Evolutionary conservation across 2,888 invertebrate genomes (phyloP), one percentile per base, ranked within the genome.

Genomic region (Branchinecta sandiegonensis): DNA sequence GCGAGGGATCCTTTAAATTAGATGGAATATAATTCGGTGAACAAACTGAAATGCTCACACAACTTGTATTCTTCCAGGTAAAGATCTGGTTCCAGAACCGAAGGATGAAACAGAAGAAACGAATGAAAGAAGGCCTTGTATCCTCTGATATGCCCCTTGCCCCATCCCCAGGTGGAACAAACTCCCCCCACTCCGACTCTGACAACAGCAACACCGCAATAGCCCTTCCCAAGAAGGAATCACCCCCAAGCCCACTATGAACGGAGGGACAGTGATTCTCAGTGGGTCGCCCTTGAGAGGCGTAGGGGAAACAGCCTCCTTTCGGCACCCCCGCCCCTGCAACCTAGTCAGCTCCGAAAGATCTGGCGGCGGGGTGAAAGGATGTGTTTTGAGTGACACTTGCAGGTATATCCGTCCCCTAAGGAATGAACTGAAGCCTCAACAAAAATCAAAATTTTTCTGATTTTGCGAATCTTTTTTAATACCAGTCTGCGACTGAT

Each of bases 81-180:
- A 94, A 95, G 80, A 95, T 96, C 74, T 96, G 96, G 96, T 97
- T 97, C 78, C 97, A 99, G 79, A 97, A 97, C 78, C 83, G 97
- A 73, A 83, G 97, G 74, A 97, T 97, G 96, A 97, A 97, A 78
- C 94, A 94, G 77, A 95, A 95, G 83, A 95, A 96, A 77, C 83
- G 94, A 72, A 90, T 94, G 83, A 95, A 95, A 80, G 94, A 95
- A 76, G 93, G 93, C 0, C 81, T 92, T 9, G 86, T 90, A 72
- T 83, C 85, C 14, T 80, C 83, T 64, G 86, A 86, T 72, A 78
- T 81, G 17, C 76, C 81, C 50, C 68, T 72, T 13, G 70, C 71
- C 23, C 77, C 74, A 46, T 72, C 74, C 56, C 73, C 74, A 74
- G 76, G 69, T 74, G 75, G 71, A 75, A 65, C 67, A 12, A 50